Evolutionary conservation across 2,888 invertebrate genomes (phyloP), one percentile per base, ranked within the genome.

Genomic region (Aphrophora alni): DNA sequence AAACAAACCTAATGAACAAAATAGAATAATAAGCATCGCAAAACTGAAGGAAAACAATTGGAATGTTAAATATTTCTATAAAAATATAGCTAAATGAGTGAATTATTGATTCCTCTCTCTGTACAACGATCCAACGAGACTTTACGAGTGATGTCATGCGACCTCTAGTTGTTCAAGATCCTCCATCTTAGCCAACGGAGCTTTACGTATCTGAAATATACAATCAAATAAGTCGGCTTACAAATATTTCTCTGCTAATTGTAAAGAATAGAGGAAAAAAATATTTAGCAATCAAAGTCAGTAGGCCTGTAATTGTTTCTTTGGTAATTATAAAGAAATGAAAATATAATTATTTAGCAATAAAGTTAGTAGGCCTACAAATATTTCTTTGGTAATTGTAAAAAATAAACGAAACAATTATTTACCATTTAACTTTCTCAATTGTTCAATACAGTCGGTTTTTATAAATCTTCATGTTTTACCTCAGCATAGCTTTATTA

Each of bases 161-260:
- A 77, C 77, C 77, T 73, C 77, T 24, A 82, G 80, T 70, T 82
- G 76, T 81, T 84, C 84, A 69, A 85, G 81, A 80, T 85, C 85
- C 81, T 85, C 85, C 85, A 85, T 85, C 76, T 82, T 78, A 72
- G 85, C 85, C 78, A 85, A 73, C 17, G 85, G 85, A 51, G 85
- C 85, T 80, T 84, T 85, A 84, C 84, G 84, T 80, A 85, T 84
- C 85, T 85, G 82, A 17, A 78, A 80, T 76, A 82, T 80, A 80
- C 17, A 74, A 71, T 28, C 25, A 69, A 12, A 69, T 72, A 77
- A 27, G 27, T 21, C 4, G 21, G 27, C n/a, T n/a, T n/a, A n/a
- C n/a, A n/a, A n/a, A n/a, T n/a, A 12, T 44, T 44, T 12, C 44
- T 12, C 17, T 44, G 14, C 44, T 12, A 44, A 44, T 14, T 12